Evolutionary conservation across 2,888 invertebrate genomes (phyloP).

Genomic region (Scaptomyza caliginosa): DNA sequence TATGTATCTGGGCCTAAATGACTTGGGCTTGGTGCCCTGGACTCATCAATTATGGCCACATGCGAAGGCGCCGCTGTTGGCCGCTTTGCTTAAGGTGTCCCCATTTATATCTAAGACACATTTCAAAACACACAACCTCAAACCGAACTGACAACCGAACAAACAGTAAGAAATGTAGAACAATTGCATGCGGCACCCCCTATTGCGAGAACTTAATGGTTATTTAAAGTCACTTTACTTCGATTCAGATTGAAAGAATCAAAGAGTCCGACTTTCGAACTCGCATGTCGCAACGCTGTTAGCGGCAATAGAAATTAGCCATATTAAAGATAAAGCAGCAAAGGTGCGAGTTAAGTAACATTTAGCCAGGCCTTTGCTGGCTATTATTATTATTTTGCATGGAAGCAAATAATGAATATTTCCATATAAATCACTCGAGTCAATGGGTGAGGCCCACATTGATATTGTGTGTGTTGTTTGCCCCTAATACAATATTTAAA

Average conservation of each 20-base stretch:
- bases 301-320: slow-evolving; percentile 74
- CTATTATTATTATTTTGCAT: slow-evolving; percentile 68
- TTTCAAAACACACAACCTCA: slow-evolving; percentile 2
- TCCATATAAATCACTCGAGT: slow-evolving; percentile 76
- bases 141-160: neutral
- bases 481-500: slow-evolving; percentile 34
- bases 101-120: slow-evolving; percentile 41
- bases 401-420: slow-evolving; percentile 76
- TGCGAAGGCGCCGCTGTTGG: slow-evolving; percentile 48
- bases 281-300: slow-evolving; percentile 75
- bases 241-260: slow-evolving; percentile 22
- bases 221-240: slow-evolving; percentile 49
- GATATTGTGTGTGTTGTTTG: no score
- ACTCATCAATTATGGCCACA: slow-evolving; percentile 75
- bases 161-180: slow-evolving; percentile 15
- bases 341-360: slow-evolving; percentile 42
- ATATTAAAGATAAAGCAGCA: slow-evolving; percentile 71
- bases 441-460: slow-evolving; percentile 77
- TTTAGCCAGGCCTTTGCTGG: slow-evolving; percentile 42
- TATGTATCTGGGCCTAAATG: slow-evolving; percentile 37
- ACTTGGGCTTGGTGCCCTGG: slow-evolving; percentile 69
- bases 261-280: slow-evolving; percentile 31
- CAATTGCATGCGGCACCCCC: slow-evolving; percentile 58
- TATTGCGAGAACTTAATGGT: slow-evolving; percentile 48
- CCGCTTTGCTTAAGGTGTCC: slow-evolving; percentile 52